Conservation (phyloP, 2,888 invertebrate species). For the Itoplectis maculator region DNA sequence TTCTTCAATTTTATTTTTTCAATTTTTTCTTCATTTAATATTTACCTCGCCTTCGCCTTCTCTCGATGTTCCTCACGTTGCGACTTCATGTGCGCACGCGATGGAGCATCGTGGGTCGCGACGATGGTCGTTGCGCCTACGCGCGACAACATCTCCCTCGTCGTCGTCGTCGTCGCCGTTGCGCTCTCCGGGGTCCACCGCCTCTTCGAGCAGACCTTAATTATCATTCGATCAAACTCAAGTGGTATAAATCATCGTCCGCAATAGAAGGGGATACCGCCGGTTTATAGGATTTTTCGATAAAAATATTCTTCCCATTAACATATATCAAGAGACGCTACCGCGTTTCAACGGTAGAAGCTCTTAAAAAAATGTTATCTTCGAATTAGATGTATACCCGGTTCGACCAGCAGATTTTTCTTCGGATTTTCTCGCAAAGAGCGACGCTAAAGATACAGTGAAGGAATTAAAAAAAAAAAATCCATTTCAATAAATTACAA, state of each 20-base stretch:
- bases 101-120: not conserved
- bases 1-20: too few species aligned
- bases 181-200: constrained; percentile 13
- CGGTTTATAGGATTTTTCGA: not conserved
- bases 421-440: too few species aligned
- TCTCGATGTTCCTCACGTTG: constrained; percentile 46
- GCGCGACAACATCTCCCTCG: constrained; percentile 43
- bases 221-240: constrained; percentile 52
- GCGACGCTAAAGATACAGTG: too few species aligned
- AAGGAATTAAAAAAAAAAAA: too few species aligned
- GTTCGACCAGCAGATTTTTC: too few species aligned
- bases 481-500: too few species aligned
- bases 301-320: not conserved
- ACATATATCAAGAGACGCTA: not conserved
- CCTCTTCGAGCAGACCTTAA: constrained; percentile 39
- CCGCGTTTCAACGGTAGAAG: not conserved
- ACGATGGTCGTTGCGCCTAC: constrained; percentile 59
- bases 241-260: constrained; percentile 37
- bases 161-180: too few species aligned
- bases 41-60: constrained; percentile 52
- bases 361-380: too few species aligned
- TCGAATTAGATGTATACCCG: too few species aligned
- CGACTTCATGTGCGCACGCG: constrained; percentile 30
- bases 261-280: not conserved
- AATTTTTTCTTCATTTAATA: constrained; percentile 59